These are phyloP conservation scores for Sinohyriopsis cumingii DNA, from an alignment of 2,888 invertebrate species.

Conservation along the genomic window DNA sequence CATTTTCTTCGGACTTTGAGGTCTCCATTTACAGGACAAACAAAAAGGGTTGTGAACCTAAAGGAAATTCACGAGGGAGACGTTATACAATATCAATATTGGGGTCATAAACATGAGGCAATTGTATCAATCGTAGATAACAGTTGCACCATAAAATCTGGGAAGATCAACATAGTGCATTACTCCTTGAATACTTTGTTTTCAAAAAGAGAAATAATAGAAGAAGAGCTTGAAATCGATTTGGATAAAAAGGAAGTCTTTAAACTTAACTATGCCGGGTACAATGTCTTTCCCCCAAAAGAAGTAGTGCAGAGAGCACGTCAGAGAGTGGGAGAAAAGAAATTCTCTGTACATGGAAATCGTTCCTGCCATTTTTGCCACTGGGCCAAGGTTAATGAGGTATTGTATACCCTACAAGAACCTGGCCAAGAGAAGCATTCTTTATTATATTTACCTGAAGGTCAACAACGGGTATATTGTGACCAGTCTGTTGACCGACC, in stretches of 20 bases:
- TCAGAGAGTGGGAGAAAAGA: conserved; percentile 22
- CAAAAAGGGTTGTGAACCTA: conserved; percentile 4
- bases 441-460: neutral
- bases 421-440: neutral
- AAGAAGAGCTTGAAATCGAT: conserved; percentile 12
- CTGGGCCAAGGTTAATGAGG: conserved; percentile 22
- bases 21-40: conserved; percentile 20
- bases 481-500: conserved; percentile 14
- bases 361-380: conserved; percentile 30
- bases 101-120: conserved; percentile 7
- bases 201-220: conserved; percentile 9
- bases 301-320: conserved; percentile 18
- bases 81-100: conserved; percentile 11
- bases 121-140: conserved; percentile 12
- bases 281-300: conserved; percentile 9
- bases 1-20: neutral
- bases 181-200: conserved; percentile 11
- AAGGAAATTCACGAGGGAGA: conserved; percentile 12
- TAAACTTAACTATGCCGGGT: conserved; percentile 8
- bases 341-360: conserved; percentile 13
- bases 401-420: neutral
- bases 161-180: conserved; percentile 14
- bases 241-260: conserved; percentile 2
- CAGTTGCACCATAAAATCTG: conserved; percentile 4
- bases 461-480: conserved; percentile 2